Conservation (phyloP, 2,113 vertebrate species). For the Centrocercus urophasianus region DNA sequence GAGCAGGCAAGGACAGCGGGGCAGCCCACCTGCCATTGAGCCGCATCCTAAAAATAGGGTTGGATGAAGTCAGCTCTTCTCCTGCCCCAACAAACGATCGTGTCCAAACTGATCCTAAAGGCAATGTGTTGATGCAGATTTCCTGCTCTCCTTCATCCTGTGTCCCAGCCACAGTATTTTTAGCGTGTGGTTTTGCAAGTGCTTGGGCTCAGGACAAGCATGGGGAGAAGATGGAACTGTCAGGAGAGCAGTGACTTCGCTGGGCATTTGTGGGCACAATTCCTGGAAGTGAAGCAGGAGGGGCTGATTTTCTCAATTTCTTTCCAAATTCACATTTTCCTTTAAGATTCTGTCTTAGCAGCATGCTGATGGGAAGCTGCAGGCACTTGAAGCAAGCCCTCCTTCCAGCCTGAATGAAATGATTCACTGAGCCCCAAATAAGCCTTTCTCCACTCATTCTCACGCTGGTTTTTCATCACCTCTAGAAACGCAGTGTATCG, state of each 20-base stretch:
- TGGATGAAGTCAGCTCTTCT: background rate
- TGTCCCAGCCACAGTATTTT: background rate
- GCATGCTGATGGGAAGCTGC: background rate
- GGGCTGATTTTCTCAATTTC: background rate
- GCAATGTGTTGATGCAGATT: background rate
- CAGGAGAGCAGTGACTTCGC: background rate
- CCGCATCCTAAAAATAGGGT: background rate
- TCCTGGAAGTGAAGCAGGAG: background rate
- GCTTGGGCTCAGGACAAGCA: background rate
- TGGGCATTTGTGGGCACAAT: background rate
- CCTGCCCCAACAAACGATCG: background rate
- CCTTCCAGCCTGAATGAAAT: slow-evolving; percentile 4
- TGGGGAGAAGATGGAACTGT: background rate
- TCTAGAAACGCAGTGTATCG: background rate
- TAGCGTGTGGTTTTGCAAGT: background rate
- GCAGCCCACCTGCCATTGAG: background rate
- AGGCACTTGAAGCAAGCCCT: background rate
- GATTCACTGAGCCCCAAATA: background rate
- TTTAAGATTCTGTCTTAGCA: background rate
- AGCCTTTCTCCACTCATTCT: background rate
- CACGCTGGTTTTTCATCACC: background rate
- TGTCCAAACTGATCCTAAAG: background rate
- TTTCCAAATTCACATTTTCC: background rate
- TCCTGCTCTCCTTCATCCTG: background rate
- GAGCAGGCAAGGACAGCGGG: rapidly evolving